Percentiles rank a stretch among this genome's conserved stretches.
These are phyloP conservation scores for Recurvirostra avosetta DNA, from an alignment of 2,113 vertebrate genomes.

Conservation along the genomic window DNA sequence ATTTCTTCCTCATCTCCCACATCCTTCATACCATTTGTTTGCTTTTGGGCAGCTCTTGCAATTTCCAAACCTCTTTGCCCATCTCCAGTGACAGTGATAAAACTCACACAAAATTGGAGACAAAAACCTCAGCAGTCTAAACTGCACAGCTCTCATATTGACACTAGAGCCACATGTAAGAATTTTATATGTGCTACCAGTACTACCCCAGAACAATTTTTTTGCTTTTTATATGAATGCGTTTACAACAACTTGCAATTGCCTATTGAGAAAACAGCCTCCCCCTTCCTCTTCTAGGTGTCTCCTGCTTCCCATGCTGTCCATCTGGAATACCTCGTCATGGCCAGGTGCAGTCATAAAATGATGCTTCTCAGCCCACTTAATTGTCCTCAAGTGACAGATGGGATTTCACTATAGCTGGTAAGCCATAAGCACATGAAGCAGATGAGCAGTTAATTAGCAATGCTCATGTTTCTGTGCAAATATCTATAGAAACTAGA, in stretches of 20 bases:
- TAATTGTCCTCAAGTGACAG: constrained; percentile 55
- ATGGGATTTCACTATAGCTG: constrained; percentile 34
- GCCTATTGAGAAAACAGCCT: background rate
- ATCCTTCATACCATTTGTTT: background rate
- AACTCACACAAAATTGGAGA: background rate
- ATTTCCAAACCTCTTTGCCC: accelerated
- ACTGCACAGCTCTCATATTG: background rate
- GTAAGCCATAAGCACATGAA: constrained; percentile 30
- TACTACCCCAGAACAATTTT: background rate
- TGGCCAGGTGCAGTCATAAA: constrained; percentile 24
- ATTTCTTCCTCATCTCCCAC: background rate
- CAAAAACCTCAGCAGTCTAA: background rate
- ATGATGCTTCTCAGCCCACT: constrained; percentile 24
- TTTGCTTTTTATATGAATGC: background rate
- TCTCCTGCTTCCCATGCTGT: background rate
- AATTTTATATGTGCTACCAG: background rate
- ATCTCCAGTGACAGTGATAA: background rate
- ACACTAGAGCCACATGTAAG: background rate
- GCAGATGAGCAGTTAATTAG: constrained; percentile 55
- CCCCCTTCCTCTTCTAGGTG: background rate
- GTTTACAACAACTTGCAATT: background rate
- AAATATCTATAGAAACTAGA: constrained; percentile 13
- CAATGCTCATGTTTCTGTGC: background rate
- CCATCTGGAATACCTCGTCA: constrained; percentile 20
- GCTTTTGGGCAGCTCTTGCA: background rate